A percentile compares a stretch with the other conserved stretches of the same genome.
Evolutionary conservation across 2,797 vertebrate genomes (phyloP).

Genomic region (Siniperca undulata): DNA sequence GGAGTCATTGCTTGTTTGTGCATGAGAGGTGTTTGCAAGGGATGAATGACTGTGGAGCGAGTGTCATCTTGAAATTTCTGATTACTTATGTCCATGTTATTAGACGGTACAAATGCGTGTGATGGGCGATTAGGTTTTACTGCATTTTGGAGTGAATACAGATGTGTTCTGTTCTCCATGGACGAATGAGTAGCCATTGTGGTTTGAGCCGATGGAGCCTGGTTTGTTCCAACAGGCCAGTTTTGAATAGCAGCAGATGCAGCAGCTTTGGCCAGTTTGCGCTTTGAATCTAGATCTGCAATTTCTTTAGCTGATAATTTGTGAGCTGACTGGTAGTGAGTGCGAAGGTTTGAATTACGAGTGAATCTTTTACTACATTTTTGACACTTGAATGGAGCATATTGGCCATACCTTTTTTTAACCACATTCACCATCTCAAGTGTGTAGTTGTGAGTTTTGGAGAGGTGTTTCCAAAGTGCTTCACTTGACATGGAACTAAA

Average conservation of each 20-base stretch:
- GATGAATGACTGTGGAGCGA: conserved; percentile 47
- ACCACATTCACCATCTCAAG: conserved; percentile 92
- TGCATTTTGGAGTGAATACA: conserved; percentile 4
- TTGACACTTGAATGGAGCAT: conserved; percentile 94
- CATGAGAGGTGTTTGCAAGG: conserved; percentile 45
- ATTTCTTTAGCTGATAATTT: conserved; percentile 92
- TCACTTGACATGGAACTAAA: conserved; percentile 95
- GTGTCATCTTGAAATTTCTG: conserved; percentile 40
- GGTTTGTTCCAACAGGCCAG: conserved; percentile 9
- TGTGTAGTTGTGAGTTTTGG: conserved; percentile 92
- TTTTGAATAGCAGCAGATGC: conserved; percentile 36
- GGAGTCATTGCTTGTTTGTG: conserved; percentile 42
- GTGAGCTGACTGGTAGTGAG: conserved; percentile 94
- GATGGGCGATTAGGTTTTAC: conserved; percentile 42
- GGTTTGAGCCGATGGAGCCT: conserved; percentile 31
- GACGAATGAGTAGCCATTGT: background rate
- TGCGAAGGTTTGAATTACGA: conserved; percentile 95
- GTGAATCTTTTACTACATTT: conserved; percentile 96
- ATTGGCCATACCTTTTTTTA: conserved; percentile 93
- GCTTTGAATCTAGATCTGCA: conserved; percentile 90
- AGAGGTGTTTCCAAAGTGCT: conserved; percentile 94
- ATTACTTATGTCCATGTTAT: conserved; percentile 17
- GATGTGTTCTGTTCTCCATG: background rate
- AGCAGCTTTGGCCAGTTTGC: conserved; percentile 72
- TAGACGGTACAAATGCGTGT: conserved; percentile 39